Conservation (phyloP, 2,113 vertebrate genomes). For the Myanophis thanlyinensis region DNA sequence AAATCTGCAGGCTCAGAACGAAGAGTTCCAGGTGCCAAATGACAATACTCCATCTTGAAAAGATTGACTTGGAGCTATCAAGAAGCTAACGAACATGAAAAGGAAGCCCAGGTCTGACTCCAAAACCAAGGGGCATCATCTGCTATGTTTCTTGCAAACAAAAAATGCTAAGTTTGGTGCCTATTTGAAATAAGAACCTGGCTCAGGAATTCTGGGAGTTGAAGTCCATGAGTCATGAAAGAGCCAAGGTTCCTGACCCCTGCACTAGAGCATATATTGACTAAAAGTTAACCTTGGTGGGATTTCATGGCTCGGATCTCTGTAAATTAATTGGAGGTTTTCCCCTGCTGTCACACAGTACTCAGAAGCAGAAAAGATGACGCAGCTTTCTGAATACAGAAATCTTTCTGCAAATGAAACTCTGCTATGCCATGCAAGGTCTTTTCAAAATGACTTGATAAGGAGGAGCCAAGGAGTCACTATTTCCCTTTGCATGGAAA, state of each 20-base stretch:
- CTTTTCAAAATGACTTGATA: neutral
- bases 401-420: neutral
- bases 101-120: neutral
- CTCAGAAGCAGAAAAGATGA: neutral
- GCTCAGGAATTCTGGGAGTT: no score
- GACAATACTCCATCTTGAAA: neutral
- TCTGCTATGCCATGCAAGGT: neutral
- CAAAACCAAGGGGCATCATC: neutral
- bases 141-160: neutral
- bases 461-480: neutral
- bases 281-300: neutral
- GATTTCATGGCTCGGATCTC: neutral
- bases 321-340: neutral
- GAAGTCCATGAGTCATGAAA: no score
- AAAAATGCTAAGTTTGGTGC: neutral
- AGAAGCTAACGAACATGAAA: neutral
- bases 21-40: neutral
- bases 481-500: neutral
- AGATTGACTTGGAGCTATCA: neutral
- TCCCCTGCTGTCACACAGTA: neutral
- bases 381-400: neutral
- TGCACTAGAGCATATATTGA: neutral
- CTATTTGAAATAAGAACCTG: neutral
- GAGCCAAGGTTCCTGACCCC: no score
- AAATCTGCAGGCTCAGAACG: neutral